phyloP scores from a whole-genome alignment of 2,113 vertebrate genomes.

The Egretta garzetta region DNA sequence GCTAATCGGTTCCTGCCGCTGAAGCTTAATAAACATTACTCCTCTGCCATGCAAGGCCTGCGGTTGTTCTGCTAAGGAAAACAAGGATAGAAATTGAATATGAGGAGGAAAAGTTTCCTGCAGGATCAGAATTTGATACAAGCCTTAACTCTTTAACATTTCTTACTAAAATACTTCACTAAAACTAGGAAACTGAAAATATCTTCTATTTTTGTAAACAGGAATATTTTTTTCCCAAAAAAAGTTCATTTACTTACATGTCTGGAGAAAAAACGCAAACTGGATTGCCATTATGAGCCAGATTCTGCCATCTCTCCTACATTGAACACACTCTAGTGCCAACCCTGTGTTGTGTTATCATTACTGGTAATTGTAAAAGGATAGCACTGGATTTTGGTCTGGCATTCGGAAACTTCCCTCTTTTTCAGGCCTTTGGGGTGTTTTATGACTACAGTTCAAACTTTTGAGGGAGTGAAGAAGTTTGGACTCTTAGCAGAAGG shows the following conservation, averaged over 20 bases:
- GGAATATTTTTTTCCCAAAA: accelerated
- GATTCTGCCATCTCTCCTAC: not conserved
- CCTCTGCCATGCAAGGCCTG: not conserved
- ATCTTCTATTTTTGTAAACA: not conserved
- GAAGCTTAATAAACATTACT: not conserved
- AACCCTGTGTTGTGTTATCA: not conserved
- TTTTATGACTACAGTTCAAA: not conserved
- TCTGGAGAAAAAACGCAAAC: not conserved
- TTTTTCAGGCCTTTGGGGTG: not conserved
- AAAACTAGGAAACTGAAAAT: not conserved
- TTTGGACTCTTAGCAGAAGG: not conserved
- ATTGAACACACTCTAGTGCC: not conserved
- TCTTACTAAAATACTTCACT: not conserved
- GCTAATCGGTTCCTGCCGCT: not conserved
- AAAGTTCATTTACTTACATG: not conserved
- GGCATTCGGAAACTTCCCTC: not conserved
- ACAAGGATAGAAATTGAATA: not conserved
- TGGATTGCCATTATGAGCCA: not conserved
- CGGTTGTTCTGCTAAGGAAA: not conserved
- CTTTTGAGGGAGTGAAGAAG: not conserved
- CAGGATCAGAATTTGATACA: not conserved
- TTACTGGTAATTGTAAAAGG: not conserved
- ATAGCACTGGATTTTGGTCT: not conserved
- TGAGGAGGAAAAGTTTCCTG: not conserved
- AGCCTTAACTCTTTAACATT: not conserved